These are phyloP conservation scores for Rosalia funebris DNA, from an alignment of 2,888 invertebrate genomes.

Conservation along the genomic window DNA sequence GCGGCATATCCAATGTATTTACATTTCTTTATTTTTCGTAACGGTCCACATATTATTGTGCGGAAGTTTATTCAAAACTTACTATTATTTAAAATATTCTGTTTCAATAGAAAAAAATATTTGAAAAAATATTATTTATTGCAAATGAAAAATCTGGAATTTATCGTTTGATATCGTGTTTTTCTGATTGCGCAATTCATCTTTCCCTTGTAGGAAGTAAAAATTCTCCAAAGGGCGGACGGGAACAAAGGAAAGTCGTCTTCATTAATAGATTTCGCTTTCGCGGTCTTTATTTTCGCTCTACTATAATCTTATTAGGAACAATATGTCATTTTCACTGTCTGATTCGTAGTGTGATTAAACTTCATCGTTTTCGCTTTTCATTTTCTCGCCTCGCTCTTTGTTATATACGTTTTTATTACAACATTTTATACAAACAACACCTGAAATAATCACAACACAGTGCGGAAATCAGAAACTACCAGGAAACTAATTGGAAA, in stretches of 20 bases:
- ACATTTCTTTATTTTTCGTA: no score
- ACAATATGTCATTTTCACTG: conserved; percentile 1
- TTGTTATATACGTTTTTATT: not conserved
- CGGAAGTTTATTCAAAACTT: no score
- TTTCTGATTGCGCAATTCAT: not conserved
- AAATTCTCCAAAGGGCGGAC: not conserved
- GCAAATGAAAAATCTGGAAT: no score
- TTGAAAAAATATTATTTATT: no score
- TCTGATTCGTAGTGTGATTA: not conserved
- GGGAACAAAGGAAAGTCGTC: not conserved
- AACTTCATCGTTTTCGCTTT: not conserved
- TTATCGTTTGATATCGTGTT: conserved; percentile 2
- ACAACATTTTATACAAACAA: not conserved
- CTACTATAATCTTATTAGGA: not conserved
- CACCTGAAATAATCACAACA: not conserved
- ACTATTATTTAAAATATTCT: no score
- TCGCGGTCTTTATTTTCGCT: not conserved
- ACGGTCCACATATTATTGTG: no score
- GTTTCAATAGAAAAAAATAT: no score
- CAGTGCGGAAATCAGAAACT: no score
- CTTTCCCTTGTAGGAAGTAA: not conserved
- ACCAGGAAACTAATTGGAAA: no score
- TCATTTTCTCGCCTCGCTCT: not conserved
- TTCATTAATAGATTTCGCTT: not conserved
- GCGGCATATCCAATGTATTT: no score